phyloP scores from a whole-genome alignment of 2,113 vertebrate species.

The Telmatochromis sp. region DNA sequence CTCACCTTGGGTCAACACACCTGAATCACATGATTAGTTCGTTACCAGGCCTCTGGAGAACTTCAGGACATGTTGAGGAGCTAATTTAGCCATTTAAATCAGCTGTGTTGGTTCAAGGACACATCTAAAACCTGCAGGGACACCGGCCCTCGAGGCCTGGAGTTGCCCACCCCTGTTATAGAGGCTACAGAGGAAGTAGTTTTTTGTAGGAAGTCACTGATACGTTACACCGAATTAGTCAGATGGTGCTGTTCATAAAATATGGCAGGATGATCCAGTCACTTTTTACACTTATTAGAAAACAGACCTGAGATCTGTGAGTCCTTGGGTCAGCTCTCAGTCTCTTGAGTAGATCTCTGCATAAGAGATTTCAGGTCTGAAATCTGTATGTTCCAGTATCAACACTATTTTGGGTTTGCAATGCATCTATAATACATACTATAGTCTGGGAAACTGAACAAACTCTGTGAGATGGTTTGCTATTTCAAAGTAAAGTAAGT shows the following conservation, averaged over 20 bases:
- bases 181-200: neutral
- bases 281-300: neutral
- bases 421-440: neutral
- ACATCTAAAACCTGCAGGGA: neutral
- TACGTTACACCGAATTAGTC: neutral
- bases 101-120: neutral
- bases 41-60: fast-evolving
- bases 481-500: neutral
- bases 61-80: neutral
- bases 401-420: neutral
- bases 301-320: neutral
- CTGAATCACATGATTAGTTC: neutral
- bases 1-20: neutral
- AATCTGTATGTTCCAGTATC: neutral
- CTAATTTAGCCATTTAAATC: neutral
- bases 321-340: neutral
- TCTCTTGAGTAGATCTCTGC: neutral
- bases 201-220: neutral
- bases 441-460: neutral
- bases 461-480: neutral
- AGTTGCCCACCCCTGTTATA: fast-evolving
- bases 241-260: neutral
- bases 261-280: fast-evolving
- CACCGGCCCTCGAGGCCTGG: neutral
- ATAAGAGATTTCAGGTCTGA: fast-evolving